A percentile compares a stretch with the other conserved stretches of the same genome.
Conservation (phyloP, 1,140 invertebrate genomes). For the Drosophila neocordata region DNA sequence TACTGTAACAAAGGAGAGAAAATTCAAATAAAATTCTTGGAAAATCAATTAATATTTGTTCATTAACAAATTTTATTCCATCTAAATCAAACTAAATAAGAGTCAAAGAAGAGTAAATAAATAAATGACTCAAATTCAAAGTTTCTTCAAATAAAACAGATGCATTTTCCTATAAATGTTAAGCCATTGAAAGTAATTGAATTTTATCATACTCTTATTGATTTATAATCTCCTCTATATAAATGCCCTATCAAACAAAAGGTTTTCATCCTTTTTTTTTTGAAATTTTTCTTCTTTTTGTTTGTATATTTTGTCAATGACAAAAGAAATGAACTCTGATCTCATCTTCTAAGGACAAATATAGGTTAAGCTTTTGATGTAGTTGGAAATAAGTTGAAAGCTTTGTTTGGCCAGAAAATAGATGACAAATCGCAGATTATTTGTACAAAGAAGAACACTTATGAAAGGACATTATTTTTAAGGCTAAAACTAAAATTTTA, state of each 20-base stretch:
- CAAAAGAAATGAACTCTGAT: no score
- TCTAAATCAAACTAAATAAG: not conserved
- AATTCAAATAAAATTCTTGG: not conserved
- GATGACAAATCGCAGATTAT: no score
- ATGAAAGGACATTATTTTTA: no score
- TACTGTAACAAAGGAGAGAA: not conserved
- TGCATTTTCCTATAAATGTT: not conserved
- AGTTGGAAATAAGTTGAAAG: no score
- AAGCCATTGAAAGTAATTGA: conserved; percentile 27
- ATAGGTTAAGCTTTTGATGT: no score
- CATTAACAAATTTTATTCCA: not conserved
- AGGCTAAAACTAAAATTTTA: no score
- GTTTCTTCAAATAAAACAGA: conserved; percentile 18
- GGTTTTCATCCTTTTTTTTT: no score
- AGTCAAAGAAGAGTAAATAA: conserved; percentile 10
- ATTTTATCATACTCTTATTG: conserved; percentile 30
- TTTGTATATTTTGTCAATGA: no score
- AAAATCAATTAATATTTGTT: conserved; percentile 27
- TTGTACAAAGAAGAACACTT: no score
- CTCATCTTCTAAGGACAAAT: no score
- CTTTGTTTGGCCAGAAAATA: no score
- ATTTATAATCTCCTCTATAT: conserved; percentile 64
- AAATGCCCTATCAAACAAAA: not conserved
- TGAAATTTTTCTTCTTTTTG: no score
- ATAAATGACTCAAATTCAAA: conserved; percentile 32